A percentile compares a stretch with the other conserved stretches of the same genome.
These are phyloP conservation scores for Marmota monax DNA, from an alignment of 2,113 vertebrate species.

Conservation along the genomic window DNA sequence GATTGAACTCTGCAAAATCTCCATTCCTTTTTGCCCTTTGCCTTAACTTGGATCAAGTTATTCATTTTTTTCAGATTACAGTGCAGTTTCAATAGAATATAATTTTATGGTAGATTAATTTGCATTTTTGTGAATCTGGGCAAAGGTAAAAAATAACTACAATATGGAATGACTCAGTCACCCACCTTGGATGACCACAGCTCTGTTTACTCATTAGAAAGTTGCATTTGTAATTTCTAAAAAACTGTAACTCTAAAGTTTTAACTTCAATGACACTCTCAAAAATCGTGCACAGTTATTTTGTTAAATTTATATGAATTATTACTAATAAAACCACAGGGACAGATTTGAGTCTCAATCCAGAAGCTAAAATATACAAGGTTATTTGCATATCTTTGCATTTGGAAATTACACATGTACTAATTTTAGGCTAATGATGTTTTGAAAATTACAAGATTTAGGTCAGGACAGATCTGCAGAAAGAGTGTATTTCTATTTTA, in stretches of 20 bases:
- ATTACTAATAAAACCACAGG: neutral
- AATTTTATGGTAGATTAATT: neutral
- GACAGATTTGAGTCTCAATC: neutral
- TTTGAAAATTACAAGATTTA: slow-evolving; percentile 54
- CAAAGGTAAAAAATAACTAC: neutral
- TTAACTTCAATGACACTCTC: neutral
- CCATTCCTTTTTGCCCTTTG: neutral
- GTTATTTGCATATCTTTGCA: neutral
- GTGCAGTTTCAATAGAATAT: neutral
- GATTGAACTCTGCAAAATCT: neutral
- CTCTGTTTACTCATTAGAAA: neutral
- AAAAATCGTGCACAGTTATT: slow-evolving; percentile 24
- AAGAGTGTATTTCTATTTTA: slow-evolving; percentile 26
- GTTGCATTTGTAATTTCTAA: neutral
- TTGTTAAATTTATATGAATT: slow-evolving; percentile 5
- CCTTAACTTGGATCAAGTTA: neutral
- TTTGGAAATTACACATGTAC: slow-evolving; percentile 42
- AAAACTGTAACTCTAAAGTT: neutral
- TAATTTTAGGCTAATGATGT: slow-evolving; percentile 38
- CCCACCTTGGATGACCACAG: no score
- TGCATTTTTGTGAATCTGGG: neutral
- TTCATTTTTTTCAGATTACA: neutral
- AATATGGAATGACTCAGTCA: no score
- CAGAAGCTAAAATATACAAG: neutral
- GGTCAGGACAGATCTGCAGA: neutral